These are phyloP conservation scores for Hiodon alosoides DNA, from an alignment of 2,113 vertebrate species.

Conservation along the genomic window DNA sequence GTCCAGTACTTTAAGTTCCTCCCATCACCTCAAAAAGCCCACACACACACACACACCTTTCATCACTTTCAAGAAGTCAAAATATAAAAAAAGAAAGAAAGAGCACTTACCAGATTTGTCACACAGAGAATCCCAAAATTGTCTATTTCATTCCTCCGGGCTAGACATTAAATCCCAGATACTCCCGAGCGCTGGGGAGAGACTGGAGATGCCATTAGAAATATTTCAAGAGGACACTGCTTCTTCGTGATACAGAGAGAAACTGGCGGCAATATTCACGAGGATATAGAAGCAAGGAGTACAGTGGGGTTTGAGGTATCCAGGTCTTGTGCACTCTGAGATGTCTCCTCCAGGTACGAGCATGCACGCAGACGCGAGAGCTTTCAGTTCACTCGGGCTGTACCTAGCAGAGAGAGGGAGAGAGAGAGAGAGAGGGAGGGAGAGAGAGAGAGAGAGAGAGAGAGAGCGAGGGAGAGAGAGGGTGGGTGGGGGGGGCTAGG, in stretches of 20 bases:
- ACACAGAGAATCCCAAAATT: conserved; percentile 46
- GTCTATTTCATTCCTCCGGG: conserved; percentile 53
- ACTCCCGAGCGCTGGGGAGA: conserved; percentile 27
- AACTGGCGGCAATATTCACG: not conserved
- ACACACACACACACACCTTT: conserved; percentile 27
- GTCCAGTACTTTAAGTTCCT: conserved; percentile 3
- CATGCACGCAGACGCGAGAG: conserved; percentile 43
- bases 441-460: conserved; percentile 23
- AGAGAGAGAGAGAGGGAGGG: conserved; percentile 34
- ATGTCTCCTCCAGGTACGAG: conserved; percentile 44
- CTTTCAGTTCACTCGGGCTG: conserved; percentile 41
- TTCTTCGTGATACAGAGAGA: conserved; percentile 26
- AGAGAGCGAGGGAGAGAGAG: conserved; percentile 24
- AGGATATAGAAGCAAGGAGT: conserved; percentile 11
- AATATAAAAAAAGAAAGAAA: not conserved
- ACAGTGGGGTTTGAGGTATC: conserved; percentile 40
- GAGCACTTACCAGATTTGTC: conserved; percentile 40
- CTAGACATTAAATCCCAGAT: conserved; percentile 64
- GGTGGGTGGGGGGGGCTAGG: conserved; percentile 12
- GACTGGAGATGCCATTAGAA: conserved; percentile 54
- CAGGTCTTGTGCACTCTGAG: conserved; percentile 50
- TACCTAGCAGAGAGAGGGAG: conserved; percentile 39
- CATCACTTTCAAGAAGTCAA: conserved; percentile 42
- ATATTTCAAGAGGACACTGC: conserved; percentile 34
- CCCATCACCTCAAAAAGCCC: not conserved